These are phyloP conservation scores for Mellilla xanthometata DNA, from an alignment of 2,888 invertebrate genomes.

Conservation along the genomic window DNA sequence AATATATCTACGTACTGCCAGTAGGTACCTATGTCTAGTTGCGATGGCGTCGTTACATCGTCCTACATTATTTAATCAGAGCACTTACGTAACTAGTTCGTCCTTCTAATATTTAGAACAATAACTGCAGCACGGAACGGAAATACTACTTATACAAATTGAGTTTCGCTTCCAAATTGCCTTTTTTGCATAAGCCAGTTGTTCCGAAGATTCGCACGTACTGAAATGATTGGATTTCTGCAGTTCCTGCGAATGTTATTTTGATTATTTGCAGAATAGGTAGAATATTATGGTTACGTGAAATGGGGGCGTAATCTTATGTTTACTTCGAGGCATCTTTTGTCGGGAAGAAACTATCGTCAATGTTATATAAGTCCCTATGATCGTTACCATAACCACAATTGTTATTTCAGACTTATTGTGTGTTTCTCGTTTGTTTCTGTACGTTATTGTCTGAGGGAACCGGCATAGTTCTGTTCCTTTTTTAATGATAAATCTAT, in stretches of 20 bases:
- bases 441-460: too few relatives aligned
- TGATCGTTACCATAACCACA: too few relatives aligned
- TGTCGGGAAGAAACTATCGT: too few relatives aligned
- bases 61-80: conserved; percentile 54
- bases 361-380: too few relatives aligned
- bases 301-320: too few relatives aligned
- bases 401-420: too few relatives aligned
- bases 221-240: conserved; percentile 6
- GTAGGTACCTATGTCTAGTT: conserved; percentile 22
- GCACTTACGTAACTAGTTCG: conserved; percentile 51
- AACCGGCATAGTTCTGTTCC: too few relatives aligned
- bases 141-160: conserved; percentile 16
- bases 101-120: conserved; percentile 46
- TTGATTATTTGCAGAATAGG: background rate
- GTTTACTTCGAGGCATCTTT: too few relatives aligned
- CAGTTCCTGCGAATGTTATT: background rate
- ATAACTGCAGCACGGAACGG: conserved; percentile 34
- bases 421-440: too few relatives aligned
- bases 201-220: conserved; percentile 9
- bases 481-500: too few relatives aligned
- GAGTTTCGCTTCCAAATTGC: conserved; percentile 19
- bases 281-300: background rate
- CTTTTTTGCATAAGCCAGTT: conserved; percentile 13
- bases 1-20: background rate
- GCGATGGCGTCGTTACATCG: conserved; percentile 37